Conservation (phyloP, 2,113 vertebrate species). For the Mugil cephalus region DNA sequence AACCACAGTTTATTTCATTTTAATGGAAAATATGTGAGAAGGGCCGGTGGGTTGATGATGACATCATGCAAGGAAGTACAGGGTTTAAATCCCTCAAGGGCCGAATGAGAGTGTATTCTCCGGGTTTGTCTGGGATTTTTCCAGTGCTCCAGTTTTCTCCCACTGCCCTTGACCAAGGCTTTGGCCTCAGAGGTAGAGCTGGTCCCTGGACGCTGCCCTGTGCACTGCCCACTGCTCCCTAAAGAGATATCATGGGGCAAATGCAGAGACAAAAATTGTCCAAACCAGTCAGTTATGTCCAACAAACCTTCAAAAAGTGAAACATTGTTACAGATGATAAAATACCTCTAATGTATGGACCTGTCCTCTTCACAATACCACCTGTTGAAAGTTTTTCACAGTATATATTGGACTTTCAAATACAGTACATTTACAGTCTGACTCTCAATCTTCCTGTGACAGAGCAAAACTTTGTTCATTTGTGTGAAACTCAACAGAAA, state of each 20-base stretch:
- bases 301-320: slow-evolving; percentile 15
- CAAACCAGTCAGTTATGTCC: neutral
- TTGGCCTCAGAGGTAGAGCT: slow-evolving; percentile 20
- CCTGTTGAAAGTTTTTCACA: slow-evolving; percentile 21
- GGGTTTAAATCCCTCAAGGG: slow-evolving; percentile 39
- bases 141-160: slow-evolving; percentile 25
- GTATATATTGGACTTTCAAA: neutral
- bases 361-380: slow-evolving; percentile 1
- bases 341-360: slow-evolving; percentile 8
- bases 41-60: slow-evolving; percentile 17
- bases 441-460: neutral
- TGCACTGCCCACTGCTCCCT: slow-evolving; percentile 1
- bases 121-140: slow-evolving; percentile 31
- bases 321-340: neutral
- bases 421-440: neutral
- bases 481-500: neutral
- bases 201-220: slow-evolving; percentile 8
- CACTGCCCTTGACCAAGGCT: slow-evolving; percentile 42
- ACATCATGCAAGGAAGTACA: slow-evolving; percentile 26
- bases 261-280: neutral
- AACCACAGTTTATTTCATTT: slow-evolving; percentile 54
- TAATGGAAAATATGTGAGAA: slow-evolving; percentile 41
- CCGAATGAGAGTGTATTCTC: slow-evolving; percentile 26
- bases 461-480: neutral
- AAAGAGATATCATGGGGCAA: slow-evolving; percentile 6